These are phyloP conservation scores for Drosophila arizonae DNA, from an alignment of 1,140 invertebrate genomes.

Conservation along the genomic window DNA sequence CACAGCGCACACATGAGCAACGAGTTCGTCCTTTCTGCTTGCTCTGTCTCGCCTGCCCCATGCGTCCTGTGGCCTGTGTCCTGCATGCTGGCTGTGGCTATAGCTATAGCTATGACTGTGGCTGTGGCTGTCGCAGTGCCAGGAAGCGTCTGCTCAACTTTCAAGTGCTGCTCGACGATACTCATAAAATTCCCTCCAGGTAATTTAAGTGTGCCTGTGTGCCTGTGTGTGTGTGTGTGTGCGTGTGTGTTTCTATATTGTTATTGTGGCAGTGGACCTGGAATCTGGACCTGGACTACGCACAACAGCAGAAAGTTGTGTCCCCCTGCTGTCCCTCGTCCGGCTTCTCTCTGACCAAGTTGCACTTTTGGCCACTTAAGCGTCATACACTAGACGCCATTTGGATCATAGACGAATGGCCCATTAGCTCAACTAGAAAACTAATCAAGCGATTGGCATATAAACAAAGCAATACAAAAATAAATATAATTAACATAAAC, in stretches of 20 bases:
- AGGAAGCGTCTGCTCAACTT: constrained; percentile 78
- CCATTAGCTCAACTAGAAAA: not conserved
- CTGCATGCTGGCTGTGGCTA: constrained; percentile 1
- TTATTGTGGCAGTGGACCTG: constrained; percentile 64
- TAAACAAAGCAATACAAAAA: not conserved
- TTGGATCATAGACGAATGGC: not conserved
- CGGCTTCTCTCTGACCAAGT: constrained; percentile 35
- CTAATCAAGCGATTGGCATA: not conserved
- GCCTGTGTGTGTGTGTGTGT: not conserved
- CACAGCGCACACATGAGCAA: constrained; percentile 21
- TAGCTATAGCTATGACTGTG: not conserved
- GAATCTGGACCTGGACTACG: constrained; percentile 27
- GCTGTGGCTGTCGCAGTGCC: constrained; percentile 13
- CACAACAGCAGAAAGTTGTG: constrained; percentile 40
- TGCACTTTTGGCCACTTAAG: constrained; percentile 77
- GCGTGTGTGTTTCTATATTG: constrained; percentile 35
- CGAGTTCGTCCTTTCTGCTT: constrained; percentile 10
- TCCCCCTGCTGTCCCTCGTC: constrained; percentile 29
- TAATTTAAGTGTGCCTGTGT: constrained; percentile 56
- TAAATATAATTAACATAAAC: no score
- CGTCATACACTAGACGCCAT: constrained; percentile 25
- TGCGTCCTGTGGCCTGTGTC: constrained; percentile 1
- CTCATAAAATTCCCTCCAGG: constrained; percentile 80
- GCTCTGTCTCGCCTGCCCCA: not conserved
- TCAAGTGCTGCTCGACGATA: constrained; percentile 74